Evolutionary conservation across 1,140 invertebrate genomes (phyloP).

Genomic region (Copidosoma floridanum): DNA sequence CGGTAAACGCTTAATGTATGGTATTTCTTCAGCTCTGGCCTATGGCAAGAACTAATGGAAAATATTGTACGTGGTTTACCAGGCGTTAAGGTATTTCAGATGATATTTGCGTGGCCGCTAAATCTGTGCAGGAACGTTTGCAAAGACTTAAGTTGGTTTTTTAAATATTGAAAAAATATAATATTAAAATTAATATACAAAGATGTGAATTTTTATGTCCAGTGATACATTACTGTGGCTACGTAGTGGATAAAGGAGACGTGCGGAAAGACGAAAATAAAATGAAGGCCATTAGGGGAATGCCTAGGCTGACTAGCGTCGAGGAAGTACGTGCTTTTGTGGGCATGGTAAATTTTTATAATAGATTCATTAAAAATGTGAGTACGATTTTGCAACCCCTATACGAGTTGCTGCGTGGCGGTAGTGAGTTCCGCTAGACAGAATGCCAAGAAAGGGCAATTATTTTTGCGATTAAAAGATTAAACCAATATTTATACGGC

Average conservation of each 20-base stretch:
- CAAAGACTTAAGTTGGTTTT: neutral
- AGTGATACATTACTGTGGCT: neutral
- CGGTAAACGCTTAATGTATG: neutral
- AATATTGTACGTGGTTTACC: neutral
- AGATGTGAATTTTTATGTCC: too few species aligned
- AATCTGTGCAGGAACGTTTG: neutral
- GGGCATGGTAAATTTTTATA: conserved; percentile 54
- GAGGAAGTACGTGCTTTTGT: conserved; percentile 50
- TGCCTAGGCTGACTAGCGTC: conserved; percentile 25
- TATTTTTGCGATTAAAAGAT: conserved; percentile 49
- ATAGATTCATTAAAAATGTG: conserved; percentile 23
- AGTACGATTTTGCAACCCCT: neutral
- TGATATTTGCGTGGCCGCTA: neutral
- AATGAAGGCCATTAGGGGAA: neutral
- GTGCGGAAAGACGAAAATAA: neutral
- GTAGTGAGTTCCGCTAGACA: neutral
- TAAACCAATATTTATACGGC: conserved; percentile 50
- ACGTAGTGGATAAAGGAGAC: neutral
- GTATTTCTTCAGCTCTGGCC: neutral
- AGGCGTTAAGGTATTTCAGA: neutral
- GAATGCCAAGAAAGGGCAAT: conserved; percentile 52
- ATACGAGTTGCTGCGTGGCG: neutral
- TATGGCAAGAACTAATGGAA: neutral
- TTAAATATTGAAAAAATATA: neutral
- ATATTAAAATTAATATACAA: conserved; percentile 1